phyloP scores from a whole-genome alignment of 2,113 vertebrate species.

The Grammomys dolichurus region DNA sequence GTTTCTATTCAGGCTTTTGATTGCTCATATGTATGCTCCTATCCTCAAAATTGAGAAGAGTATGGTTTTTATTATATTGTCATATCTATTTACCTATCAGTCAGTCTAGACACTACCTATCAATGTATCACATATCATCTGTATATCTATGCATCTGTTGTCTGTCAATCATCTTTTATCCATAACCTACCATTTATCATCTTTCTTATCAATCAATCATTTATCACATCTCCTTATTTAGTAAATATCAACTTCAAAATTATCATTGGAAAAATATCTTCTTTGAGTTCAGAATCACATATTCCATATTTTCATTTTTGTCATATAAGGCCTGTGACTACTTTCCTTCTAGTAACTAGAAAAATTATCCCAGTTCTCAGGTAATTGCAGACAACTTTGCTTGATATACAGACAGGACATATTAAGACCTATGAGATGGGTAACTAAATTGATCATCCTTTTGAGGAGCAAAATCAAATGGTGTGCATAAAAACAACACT shows the following conservation, averaged over 20 bases:
- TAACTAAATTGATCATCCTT: constrained; percentile 27
- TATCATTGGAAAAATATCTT: constrained; percentile 7
- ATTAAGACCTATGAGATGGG: background rate
- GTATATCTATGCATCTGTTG: background rate
- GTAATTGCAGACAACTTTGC: background rate
- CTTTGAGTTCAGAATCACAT: background rate
- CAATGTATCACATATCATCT: background rate
- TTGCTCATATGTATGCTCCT: background rate
- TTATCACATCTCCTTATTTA: background rate
- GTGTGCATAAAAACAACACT: background rate
- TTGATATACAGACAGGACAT: background rate
- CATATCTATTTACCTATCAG: background rate
- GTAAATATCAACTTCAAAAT: constrained; percentile 41
- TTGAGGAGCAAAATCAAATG: background rate
- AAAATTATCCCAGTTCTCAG: background rate
- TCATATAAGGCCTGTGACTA: background rate
- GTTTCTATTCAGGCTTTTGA: constrained; percentile 53
- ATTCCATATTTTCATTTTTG: constrained; percentile 9
- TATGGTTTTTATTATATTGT: background rate
- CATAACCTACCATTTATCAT: background rate
- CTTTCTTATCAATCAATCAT: background rate
- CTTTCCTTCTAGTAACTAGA: background rate
- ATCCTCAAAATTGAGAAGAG: constrained; percentile 15
- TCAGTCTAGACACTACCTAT: background rate
- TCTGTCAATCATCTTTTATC: background rate